phyloP scores from a whole-genome alignment of 2,888 invertebrate species.

The Dolichopus griseipennis region DNA sequence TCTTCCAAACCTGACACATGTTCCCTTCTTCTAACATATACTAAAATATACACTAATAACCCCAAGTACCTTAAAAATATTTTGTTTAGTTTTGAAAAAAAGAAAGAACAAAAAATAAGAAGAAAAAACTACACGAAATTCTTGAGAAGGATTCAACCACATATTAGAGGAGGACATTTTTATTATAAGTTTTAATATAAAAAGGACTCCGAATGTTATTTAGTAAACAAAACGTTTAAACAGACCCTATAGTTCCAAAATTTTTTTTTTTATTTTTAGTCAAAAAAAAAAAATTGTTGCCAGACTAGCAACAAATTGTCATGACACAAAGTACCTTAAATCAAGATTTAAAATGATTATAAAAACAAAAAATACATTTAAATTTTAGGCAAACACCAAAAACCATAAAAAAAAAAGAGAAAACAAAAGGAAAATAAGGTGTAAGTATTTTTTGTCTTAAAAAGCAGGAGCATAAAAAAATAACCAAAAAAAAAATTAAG shows the following conservation, averaged over 20 bases:
- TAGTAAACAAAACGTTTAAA: background rate
- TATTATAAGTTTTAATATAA: background rate
- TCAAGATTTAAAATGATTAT: background rate
- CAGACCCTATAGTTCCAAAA: background rate
- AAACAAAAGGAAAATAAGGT: too few relatives aligned
- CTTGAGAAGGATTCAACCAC: background rate
- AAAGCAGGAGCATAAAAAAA: too few relatives aligned
- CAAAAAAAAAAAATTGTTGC: background rate
- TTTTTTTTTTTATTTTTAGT: too few relatives aligned
- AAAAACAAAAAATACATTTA: background rate
- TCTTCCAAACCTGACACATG: too few relatives aligned
- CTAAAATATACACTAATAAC: background rate
- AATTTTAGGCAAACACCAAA: background rate
- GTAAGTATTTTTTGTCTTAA: too few relatives aligned
- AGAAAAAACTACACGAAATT: background rate
- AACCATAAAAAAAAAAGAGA: too few relatives aligned
- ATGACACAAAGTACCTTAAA: background rate
- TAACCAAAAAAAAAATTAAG: too few relatives aligned
- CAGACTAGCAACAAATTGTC: background rate
- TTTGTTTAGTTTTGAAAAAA: background rate
- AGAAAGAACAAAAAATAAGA: background rate
- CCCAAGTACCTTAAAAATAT: background rate
- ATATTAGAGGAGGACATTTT: background rate
- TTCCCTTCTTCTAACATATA: too few relatives aligned
- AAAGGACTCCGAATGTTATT: background rate